A percentile compares a stretch with the other conserved stretches of the same genome.
Evolutionary conservation across 1,140 invertebrate species (phyloP).

Genomic region (Orchestia grillus): DNA sequence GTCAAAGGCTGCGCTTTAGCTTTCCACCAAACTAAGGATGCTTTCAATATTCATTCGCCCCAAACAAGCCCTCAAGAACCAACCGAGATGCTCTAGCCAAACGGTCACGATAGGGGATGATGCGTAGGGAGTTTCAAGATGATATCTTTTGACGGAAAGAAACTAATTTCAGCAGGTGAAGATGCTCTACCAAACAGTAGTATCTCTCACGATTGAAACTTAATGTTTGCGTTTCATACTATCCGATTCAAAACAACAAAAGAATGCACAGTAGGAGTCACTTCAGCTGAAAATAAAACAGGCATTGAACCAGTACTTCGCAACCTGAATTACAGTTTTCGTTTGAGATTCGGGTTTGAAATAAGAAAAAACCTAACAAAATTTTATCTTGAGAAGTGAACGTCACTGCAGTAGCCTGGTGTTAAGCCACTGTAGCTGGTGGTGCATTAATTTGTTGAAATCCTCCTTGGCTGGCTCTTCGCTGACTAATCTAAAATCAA

Average conservation of each 20-base stretch:
- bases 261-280: not conserved
- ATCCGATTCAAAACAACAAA: not conserved
- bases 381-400: not conserved
- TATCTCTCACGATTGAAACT: not conserved
- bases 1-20: not conserved
- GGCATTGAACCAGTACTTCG: not conserved
- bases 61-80: not conserved
- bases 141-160: not conserved
- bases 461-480: not conserved
- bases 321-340: not conserved
- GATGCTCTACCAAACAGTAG: not conserved
- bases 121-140: not conserved
- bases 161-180: not conserved
- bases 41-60: not conserved
- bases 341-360: not conserved
- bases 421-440: not conserved
- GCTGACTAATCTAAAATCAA: not conserved
- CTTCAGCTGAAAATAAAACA: not conserved
- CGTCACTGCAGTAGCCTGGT: not conserved
- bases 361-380: not conserved
- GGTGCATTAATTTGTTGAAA: not conserved
- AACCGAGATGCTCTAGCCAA: too few species aligned
- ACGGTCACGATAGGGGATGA: not conserved
- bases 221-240: not conserved
- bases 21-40: not conserved